Base-by-base conservation (phyloP, 2,888 invertebrate species). In the Prenolepis imparis region DNA sequence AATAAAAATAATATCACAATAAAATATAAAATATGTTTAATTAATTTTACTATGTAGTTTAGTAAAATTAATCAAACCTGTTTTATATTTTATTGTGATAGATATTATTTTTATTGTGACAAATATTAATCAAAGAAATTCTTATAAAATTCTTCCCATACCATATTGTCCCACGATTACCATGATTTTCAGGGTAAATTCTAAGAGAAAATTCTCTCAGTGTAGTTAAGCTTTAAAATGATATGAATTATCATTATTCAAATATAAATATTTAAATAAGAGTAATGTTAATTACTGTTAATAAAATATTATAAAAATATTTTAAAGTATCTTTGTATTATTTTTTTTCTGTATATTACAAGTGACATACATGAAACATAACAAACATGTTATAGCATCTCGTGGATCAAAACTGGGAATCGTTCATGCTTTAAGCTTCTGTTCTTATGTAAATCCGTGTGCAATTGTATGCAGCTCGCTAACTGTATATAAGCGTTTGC, bases 391-490 rank as follows among this genome's bases (percentile, higher is more conserved):
- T 66, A 55, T 18, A 24, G n/a, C n/a, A 18, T 73, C 48, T 63
- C 21, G 4, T 21, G 12, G 3, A 44, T 72, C 74, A 28, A 32
- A n/a, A 55, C 48, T 3, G 32, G 8, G 21, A 44, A 74, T 36
- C 70, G 18, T 70, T 78, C 44, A 59, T 59, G 59, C 59, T 55
- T 68, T 70, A 70, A 78, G 41, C 70, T 44, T 32, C 59, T 36
- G 78, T 70, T 78, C 78, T 70, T 70, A 70, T 36, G 78, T 78
- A 70, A 78, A 78, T 70, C 70, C 78, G 59, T n/a, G 12, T 44
- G 70, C 32, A 12, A 70, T 70, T 59, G 70, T 63, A 36, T 18
- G 44, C 57, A 41, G 48, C 39, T 36, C 39, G 48, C 36, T 36
- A 52, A 12, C 32, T 32, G 32, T 48, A 41, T 41, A 41, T 18